Evolutionary conservation across 2,888 invertebrate species (phyloP).

Genomic region (Tipula vernalis): DNA sequence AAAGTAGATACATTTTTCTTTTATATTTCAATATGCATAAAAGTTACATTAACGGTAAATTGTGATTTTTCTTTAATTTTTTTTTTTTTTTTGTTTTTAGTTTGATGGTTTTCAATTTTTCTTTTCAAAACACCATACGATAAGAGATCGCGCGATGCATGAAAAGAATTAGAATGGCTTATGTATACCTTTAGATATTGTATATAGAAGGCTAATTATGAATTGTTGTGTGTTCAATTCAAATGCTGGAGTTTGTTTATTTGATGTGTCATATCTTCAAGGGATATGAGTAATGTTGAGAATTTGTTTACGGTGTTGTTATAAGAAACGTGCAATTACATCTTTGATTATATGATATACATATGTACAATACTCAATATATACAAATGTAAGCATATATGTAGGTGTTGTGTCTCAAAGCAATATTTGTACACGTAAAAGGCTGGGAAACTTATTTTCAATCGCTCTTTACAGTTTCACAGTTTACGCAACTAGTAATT

Average conservation of each 20-base stretch:
- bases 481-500: background rate
- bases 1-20: background rate
- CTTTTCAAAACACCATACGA: background rate
- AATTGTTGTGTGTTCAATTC: background rate
- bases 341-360: background rate
- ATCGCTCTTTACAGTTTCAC: background rate
- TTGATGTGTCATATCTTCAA: background rate
- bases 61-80: background rate
- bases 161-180: background rate
- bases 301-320: background rate
- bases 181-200: background rate
- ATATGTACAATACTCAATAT: too few relatives aligned
- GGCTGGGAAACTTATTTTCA: too few relatives aligned
- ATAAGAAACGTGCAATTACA: background rate
- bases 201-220: background rate
- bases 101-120: background rate
- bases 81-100: background rate
- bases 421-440: background rate
- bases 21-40: background rate
- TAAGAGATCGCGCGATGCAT: background rate
- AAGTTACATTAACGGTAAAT: background rate
- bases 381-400: too few relatives aligned
- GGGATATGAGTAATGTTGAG: background rate
- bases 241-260: background rate
- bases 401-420: background rate